Conservation (phyloP, 23 tunicate genomes). For the Phallusia fumigata region DNA sequence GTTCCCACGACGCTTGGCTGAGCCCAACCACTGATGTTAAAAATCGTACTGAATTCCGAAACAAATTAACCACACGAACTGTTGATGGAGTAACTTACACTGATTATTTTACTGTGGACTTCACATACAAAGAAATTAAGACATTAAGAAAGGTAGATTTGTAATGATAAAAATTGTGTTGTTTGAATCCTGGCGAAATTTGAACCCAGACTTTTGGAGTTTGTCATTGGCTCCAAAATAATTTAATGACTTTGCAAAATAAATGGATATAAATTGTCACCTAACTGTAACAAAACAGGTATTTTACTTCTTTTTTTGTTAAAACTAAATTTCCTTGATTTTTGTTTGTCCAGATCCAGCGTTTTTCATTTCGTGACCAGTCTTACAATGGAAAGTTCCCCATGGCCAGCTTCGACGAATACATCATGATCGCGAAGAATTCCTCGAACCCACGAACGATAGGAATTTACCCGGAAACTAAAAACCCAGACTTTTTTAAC, state of each 20-base stretch:
- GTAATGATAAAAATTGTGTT: no score
- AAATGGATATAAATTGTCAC: no score
- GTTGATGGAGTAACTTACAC: slow-evolving; percentile 35
- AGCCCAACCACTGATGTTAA: slow-evolving; percentile 63
- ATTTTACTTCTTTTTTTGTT: no score
- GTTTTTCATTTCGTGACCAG: slow-evolving; percentile 63
- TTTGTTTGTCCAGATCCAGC: slow-evolving; percentile 62
- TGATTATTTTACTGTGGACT: slow-evolving; percentile 86
- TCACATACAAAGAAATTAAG: slow-evolving; percentile 75
- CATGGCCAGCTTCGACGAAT: slow-evolving; percentile 82
- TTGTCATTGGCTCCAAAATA: no score
- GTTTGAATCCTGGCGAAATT: no score
- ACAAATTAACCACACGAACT: slow-evolving; percentile 43
- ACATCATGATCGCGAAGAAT: slow-evolving; percentile 67
- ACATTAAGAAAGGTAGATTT: slow-evolving; percentile 53
- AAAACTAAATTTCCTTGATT: background rate
- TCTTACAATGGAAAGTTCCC: slow-evolving; percentile 72
- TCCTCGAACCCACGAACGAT: slow-evolving; percentile 30
- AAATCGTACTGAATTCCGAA: slow-evolving; percentile 46
- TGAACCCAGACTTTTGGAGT: no score
- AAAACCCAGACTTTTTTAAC: slow-evolving; percentile 65
- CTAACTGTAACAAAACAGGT: no score
- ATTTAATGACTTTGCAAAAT: no score
- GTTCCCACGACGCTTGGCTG: slow-evolving; percentile 87
- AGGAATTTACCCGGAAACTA: slow-evolving; percentile 96